Evolutionary conservation across 1,140 invertebrate genomes (phyloP).

Genomic region (Saxidomus purpurata): DNA sequence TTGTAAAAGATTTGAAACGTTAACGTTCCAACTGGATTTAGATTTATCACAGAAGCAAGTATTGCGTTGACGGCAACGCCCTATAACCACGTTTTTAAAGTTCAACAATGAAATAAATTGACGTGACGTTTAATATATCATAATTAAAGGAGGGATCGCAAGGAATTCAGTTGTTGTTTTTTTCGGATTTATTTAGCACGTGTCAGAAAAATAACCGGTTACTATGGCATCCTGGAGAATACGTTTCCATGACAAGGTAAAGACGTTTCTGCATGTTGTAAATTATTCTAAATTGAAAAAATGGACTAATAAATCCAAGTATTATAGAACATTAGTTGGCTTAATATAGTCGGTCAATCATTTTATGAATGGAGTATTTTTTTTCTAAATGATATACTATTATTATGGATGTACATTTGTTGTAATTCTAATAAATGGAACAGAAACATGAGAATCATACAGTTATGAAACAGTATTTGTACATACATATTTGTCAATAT

Average conservation of each 20-base stretch:
- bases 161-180: conserved; percentile 8
- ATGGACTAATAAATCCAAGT: too few relatives aligned
- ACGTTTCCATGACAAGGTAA: conserved; percentile 60
- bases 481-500: too few relatives aligned
- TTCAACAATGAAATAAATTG: conserved; percentile 38
- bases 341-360: too few relatives aligned
- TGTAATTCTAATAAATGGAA: too few relatives aligned
- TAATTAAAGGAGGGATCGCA: conserved; percentile 8
- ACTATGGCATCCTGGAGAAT: conserved; percentile 56
- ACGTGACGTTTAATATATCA: conserved; percentile 38
- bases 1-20: too few relatives aligned
- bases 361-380: too few relatives aligned
- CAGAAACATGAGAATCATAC: too few relatives aligned
- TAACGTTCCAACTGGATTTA: background rate
- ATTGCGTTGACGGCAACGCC: conserved; percentile 8
- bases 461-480: too few relatives aligned
- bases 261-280: background rate
- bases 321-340: too few relatives aligned
- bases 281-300: background rate
- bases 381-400: too few relatives aligned
- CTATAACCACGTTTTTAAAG: background rate
- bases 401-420: too few relatives aligned
- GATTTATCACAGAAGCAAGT: background rate
- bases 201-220: background rate
- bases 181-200: background rate